Conservation (phyloP, 2,113 vertebrate species). For the Egretta garzetta region DNA sequence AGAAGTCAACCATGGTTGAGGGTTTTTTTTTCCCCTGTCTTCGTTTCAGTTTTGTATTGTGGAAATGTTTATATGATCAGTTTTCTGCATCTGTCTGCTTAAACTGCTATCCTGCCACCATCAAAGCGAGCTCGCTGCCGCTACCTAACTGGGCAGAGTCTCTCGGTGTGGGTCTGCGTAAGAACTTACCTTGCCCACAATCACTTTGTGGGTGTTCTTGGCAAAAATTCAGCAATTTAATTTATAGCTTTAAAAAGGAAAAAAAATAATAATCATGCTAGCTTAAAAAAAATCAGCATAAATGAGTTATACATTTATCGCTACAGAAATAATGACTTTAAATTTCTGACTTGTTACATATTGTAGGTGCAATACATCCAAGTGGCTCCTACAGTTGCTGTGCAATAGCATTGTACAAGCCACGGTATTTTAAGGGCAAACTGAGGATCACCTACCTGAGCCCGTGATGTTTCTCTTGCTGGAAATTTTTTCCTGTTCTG, state of each 20-base stretch:
- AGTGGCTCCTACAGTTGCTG: not conserved
- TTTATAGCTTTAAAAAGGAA: not conserved
- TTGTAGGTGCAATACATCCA: not conserved
- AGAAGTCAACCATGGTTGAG: not conserved
- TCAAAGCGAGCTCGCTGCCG: too few relatives aligned
- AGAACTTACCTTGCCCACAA: not conserved
- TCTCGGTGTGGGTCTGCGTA: too few relatives aligned
- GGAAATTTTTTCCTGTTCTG: not conserved
- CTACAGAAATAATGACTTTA: not conserved
- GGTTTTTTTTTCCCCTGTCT: not conserved
- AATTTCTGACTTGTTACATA: not conserved
- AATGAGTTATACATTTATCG: not conserved
- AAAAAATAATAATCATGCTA: not conserved
- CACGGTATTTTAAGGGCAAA: not conserved
- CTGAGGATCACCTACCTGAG: not conserved
- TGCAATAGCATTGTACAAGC: not conserved
- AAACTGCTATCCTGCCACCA: not conserved
- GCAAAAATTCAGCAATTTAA: not conserved
- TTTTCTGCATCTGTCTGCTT: not conserved
- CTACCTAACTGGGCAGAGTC: not conserved
- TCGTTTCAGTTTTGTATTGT: not conserved
- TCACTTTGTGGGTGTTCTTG: not conserved
- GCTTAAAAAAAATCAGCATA: not conserved
- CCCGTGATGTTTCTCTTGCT: not conserved
- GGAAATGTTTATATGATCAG: not conserved